phyloP scores from a whole-genome alignment of 2,113 vertebrate genomes.

The Pampusana beccarii region DNA sequence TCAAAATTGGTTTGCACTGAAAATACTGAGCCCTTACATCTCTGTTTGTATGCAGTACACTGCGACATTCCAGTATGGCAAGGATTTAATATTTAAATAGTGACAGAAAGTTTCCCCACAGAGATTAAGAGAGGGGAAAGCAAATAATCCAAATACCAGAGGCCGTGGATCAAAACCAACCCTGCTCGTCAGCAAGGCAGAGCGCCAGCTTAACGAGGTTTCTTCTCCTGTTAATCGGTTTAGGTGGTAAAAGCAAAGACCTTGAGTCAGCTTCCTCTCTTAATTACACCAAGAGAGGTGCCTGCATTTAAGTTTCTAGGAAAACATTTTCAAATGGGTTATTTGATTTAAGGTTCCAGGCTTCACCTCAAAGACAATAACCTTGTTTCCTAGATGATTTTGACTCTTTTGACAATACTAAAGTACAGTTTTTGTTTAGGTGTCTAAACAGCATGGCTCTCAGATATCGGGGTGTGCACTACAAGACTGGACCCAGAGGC shows the following conservation, averaged over 20 bases:
- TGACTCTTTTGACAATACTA: neutral
- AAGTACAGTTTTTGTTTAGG: neutral
- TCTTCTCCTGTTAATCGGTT: neutral
- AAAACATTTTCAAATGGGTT: neutral
- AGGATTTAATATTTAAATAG: constrained; percentile 44
- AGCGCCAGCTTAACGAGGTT: neutral
- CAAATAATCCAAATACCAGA: constrained; percentile 57
- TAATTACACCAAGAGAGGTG: neutral
- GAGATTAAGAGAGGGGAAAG: constrained; percentile 21
- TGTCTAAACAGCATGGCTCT: neutral
- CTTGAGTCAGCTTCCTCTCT: neutral
- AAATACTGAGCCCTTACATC: neutral
- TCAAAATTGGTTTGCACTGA: neutral
- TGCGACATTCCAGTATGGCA: neutral
- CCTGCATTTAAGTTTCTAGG: neutral
- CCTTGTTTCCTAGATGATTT: neutral
- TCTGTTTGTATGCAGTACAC: constrained; percentile 34
- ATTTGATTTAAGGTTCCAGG: neutral
- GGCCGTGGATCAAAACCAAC: neutral
- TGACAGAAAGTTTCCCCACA: neutral
- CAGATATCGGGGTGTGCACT: neutral
- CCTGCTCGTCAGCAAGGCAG: neutral
- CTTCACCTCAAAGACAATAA: neutral
- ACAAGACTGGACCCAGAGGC: neutral
- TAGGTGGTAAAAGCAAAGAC: constrained; percentile 14